A percentile compares a stretch with the other conserved stretches of the same genome.
Evolutionary conservation across 2,888 invertebrate genomes (phyloP).

Genomic region (Brachyptera putata): DNA sequence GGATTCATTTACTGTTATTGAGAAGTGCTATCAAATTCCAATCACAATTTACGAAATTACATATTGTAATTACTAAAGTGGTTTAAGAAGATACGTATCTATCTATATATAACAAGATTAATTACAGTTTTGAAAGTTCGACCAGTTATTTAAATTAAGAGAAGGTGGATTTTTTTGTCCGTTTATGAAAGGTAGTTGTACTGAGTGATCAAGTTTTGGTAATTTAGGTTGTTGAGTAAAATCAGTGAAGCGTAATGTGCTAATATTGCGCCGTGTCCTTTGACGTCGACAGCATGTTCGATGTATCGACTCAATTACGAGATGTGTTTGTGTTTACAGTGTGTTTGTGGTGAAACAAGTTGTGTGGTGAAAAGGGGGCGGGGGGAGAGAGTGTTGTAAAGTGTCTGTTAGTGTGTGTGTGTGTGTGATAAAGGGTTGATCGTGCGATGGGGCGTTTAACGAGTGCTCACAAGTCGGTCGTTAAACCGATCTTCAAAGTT

Average conservation of each 20-base stretch:
- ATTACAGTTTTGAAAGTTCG: neutral
- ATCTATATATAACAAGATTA: too few relatives aligned
- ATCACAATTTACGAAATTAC: too few relatives aligned
- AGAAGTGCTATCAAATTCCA: too few relatives aligned
- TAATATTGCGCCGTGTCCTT: neutral
- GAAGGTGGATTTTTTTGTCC: neutral
- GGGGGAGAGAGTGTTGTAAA: neutral
- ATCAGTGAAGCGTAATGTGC: neutral
- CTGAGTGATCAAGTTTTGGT: neutral
- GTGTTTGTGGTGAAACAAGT: neutral
- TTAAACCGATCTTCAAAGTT: constrained; percentile 52
- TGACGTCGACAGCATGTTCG: neutral
- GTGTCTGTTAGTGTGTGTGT: constrained; percentile 38
- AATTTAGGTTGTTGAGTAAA: neutral
- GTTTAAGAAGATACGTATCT: too few relatives aligned
- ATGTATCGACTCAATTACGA: neutral
- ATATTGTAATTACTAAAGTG: too few relatives aligned
- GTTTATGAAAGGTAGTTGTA: neutral
- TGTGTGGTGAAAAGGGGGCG: neutral
- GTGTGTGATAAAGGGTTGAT: constrained; percentile 43
- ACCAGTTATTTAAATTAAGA: neutral
- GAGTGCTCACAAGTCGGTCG: constrained; percentile 42
- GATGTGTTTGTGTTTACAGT: too few relatives aligned
- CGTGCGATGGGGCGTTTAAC: constrained; percentile 53
- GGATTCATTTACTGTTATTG: too few relatives aligned